Evolutionary conservation across 2,888 invertebrate species (phyloP), one percentile per base, ranked within the genome.

Genomic region (Pocota personata): DNA sequence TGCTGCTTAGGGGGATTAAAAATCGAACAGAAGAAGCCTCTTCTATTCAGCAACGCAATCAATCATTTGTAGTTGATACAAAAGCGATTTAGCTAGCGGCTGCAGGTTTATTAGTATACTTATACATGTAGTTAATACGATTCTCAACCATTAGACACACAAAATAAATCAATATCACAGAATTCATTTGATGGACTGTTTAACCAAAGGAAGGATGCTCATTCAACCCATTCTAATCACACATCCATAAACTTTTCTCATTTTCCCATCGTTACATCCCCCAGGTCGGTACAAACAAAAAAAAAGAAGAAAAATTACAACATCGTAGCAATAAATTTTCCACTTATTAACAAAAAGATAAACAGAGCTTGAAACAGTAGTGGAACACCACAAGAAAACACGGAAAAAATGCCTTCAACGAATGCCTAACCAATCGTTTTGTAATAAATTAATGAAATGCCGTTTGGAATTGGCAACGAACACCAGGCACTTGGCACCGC

Each of bases 401-500:
- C 37, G 58, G 30, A 76, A 69, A 66, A 76, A 73, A 43, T 30
- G 8, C 24, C 37, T 72, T 30, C 76, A 46, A 48, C 55, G 50
- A 71, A 66, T 77, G 86, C 66, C 66, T 82, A 60, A 72, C 86
- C 82, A 86, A 86, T 82, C 76, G 86, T 43, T 77, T 76, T 72
- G 86, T 71, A 86, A 86, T 86, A 76, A 86, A 86, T 86, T 86
- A 76, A 77, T 83, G 78, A 83, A 83, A 83, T 55, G 71, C 52
- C 66, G 46, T 43, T 72, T 37, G 19, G 27, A 52, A 57, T 50
- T 60, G 67, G 24, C 71, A 43, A 60, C 73, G 21, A 30, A 37
- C 72, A 58, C 50, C 57, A 46, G 62, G 58, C 57, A 46, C 32
- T 32, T 35, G 21, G 19, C 55, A 55, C 19, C 10, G 57, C 66